Base-by-base conservation (phyloP, 2,113 vertebrate species). In the Collichthys lucidus region DNA sequence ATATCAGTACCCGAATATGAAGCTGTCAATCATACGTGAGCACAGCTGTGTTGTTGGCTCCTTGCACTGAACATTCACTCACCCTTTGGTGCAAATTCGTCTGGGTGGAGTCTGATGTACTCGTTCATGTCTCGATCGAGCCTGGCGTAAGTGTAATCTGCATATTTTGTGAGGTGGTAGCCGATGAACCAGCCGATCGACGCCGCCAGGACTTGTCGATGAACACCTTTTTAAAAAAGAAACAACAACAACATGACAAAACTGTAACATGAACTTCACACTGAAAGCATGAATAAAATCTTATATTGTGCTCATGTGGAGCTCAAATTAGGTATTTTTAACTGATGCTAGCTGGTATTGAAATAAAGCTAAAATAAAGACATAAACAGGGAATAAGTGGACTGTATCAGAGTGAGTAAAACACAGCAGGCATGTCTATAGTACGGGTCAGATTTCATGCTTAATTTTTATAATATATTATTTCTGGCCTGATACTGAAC, bases 111-210 rank as follows among this genome's bases (percentile, higher is more conserved):
- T 69, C 68, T 90, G 0, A 98, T 11, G 6, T 99, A 99, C 31
- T 94, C 94, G 0, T 85, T 74, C 92, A 98, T 88, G 1, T 98
- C 97, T 4, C 92, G 92, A 87, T 99, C 97, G 66, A 52, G 29
- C 56, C 77, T 92, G 77, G 98, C 97, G 0, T 92, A 72, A 0
- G 75, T 0, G 79, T 97, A 99, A 1, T 96, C 94, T 4, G 92
- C 80, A 4, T 91, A 88, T 84, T 96, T 99, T 0, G 85, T 35
- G 0, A 97, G 0, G 26, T 95, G 96, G 90, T 99, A 98, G 8
- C 98, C 98, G 16, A 93, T 7, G 71, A 96, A 96, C 94, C 95
- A 95, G 0, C 96, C 97, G 70, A 96, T 49, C 0, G 94, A 95
- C 6, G 92, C 0, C 0, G 92, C 19, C 0, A 99, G 93, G 47